Base-by-base conservation (phyloP, 2,888 invertebrate species). In the Caenorhabditis virilis region DNA sequence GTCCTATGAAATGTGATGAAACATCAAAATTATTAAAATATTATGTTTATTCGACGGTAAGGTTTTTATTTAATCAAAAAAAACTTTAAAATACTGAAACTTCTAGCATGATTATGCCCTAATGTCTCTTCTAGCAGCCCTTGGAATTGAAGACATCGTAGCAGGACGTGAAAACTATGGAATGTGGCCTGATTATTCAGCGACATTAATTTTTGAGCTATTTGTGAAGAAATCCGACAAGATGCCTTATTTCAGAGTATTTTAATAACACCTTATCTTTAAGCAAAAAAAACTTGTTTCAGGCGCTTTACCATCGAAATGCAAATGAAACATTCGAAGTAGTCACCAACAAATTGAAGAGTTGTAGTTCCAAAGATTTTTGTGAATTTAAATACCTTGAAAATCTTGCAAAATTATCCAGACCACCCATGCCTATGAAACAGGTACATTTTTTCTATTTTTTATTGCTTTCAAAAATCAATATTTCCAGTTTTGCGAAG, bases 11-110 rank as follows among this genome's bases (percentile, higher is more conserved):
- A 16, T 60, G 60, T 20, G 60, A 60, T 38, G 11, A 20, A 1
- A 53, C 42, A 16, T 36, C 49, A 9, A 11, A 18, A 15, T 39
- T 54, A 22, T 39, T 60, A 25, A 60, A 60, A 25, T 60, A 45
- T 39, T 60, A 50, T 30, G 60, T 54, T 2, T 60, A 54, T 35
- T 60, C 60, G 1, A 49, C 60, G 50, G 60, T 60, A 33, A 18
- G n/a, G n/a, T n/a, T n/a, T n/a, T 20, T 50, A 54, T 6, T 53
- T 30, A 6, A 54, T 50, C 5, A 27, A 36, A 13, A 54, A 60
- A 26, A 54, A 39, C 25, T 45, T 45, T 9, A 30, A 30, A 30
- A 30, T 9, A 30, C 7, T 9, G 13, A 30, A 30, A 30, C 30
- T 30, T 30, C 13, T 13, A 30, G 30, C 30, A 30, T 30, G 30